Evolutionary conservation across 2,113 vertebrate species (phyloP), one percentile per base, ranked within the genome.

Genomic region (Notothenia coriiceps): DNA sequence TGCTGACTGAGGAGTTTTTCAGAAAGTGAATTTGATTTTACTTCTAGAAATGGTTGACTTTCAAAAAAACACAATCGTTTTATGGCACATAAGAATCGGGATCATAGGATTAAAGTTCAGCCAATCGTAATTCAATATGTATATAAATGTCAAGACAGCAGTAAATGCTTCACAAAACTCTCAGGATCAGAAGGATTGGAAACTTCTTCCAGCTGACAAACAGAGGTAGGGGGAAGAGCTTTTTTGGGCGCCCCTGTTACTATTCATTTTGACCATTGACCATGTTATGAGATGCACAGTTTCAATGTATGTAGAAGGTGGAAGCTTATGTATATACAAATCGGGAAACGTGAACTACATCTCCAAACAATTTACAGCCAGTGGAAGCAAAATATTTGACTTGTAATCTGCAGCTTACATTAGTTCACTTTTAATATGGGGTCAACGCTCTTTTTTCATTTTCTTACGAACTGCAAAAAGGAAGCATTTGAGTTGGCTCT

Each of bases 61-160:
- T 64, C 8, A 2, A 8, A 50, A 18, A 29, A 68, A 51, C 15
- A 10, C 12, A 59, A 64, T 47, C 2, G 5, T 15, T 2, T 62
- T 85, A 46, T 55, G 62, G 43, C 43, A 74, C 47, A 22, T 17
- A 7, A 51, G n/a, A 17, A n/a, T 59, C 9, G 10, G 18, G 29
- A 77, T 14, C 52, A 40, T 6, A 40, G 6, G 54, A 52, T 74
- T 47, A 43, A 29, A 49, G 52, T 65, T 66, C 43, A 65, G 52
- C 25, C 20, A 33, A 2, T 68, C 13, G 3, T 44, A 20, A 13
- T 67, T 57, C 43, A 13, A 49, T 2, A 17, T 13, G 9, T 9
- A 40, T 47, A 49, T 49, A 47, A 63, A 52, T 68, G 10, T 66
- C n/a, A 70, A 66, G 49, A 56, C 8, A 10, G 13, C 65, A 35